Evolutionary conservation across 1,140 invertebrate species (phyloP).

Genomic region (Spodoptera litura): DNA sequence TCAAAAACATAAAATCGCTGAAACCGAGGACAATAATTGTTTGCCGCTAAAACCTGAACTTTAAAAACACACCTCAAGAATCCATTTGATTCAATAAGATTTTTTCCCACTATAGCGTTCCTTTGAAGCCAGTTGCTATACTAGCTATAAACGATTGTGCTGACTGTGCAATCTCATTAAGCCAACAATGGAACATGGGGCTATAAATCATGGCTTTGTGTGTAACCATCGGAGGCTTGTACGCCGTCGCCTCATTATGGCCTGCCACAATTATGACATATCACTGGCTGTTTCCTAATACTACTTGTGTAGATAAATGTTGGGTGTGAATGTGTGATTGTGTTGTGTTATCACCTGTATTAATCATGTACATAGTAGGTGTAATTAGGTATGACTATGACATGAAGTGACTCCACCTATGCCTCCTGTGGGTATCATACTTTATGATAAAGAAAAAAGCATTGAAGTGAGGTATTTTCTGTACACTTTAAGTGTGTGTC

Average conservation of each 20-base stretch:
- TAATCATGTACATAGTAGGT: too few relatives aligned
- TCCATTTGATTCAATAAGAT: slow-evolving; percentile 16
- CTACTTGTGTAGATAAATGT: background rate
- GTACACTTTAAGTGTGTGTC: too few relatives aligned
- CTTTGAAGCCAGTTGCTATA: slow-evolving; percentile 22
- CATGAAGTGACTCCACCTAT: too few relatives aligned
- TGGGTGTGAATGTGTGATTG: slow-evolving; percentile 32
- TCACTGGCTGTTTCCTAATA: slow-evolving; percentile 32
- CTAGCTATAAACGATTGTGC: slow-evolving; percentile 35
- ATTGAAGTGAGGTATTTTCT: too few relatives aligned
- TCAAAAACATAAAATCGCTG: too few relatives aligned
- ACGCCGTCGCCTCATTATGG: slow-evolving; percentile 59
- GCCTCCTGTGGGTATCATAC: too few relatives aligned
- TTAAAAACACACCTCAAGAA: background rate
- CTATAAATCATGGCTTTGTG: slow-evolving; percentile 72
- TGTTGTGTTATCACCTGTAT: background rate
- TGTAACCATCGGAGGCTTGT: slow-evolving; percentile 56
- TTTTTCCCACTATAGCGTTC: background rate
- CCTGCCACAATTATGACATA: slow-evolving; percentile 54
- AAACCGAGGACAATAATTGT: too few relatives aligned
- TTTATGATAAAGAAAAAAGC: too few relatives aligned
- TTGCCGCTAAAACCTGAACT: too few relatives aligned
- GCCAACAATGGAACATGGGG: slow-evolving; percentile 67
- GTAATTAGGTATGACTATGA: background rate
- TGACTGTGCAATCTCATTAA: slow-evolving; percentile 73